phyloP scores from a whole-genome alignment of 2,797 vertebrate species.

The Fundulus diaphanus region DNA sequence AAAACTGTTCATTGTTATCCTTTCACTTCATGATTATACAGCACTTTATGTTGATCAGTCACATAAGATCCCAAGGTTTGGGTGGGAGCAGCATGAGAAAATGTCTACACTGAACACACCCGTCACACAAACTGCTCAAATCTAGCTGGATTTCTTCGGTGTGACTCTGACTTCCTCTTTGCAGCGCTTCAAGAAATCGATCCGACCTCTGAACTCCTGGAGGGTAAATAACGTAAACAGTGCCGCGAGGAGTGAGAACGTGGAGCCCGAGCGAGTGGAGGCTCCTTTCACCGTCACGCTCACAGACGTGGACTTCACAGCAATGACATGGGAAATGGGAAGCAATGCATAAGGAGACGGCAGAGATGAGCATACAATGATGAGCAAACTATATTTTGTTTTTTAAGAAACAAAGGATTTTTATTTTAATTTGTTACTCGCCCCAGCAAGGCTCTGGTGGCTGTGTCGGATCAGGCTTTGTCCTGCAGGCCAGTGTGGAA shows the following conservation, averaged over 20 bases:
- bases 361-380: conserved; percentile 1
- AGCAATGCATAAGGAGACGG: conserved; percentile 62
- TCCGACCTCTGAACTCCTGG: conserved; percentile 85
- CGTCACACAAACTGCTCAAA: background rate
- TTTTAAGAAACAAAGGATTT: conserved; percentile 19
- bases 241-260: background rate
- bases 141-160: background rate
- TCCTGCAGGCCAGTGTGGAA: conserved; percentile 60
- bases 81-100: background rate
- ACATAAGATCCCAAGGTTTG: background rate
- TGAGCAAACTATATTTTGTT: conserved; percentile 25
- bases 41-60: background rate
- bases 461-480: conserved; percentile 25
- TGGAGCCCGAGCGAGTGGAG: conserved; percentile 70
- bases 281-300: conserved; percentile 82
- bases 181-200: conserved; percentile 85
- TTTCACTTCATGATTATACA: background rate
- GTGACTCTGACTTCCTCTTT: conserved; percentile 4
- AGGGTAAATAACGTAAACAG: conserved; percentile 74
- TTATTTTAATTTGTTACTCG: conserved; percentile 17
- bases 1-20: background rate
- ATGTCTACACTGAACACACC: too few species aligned
- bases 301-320: conserved; percentile 76
- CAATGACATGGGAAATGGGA: conserved; percentile 71
- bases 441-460: conserved; percentile 56